phyloP scores from a whole-genome alignment of 2,797 vertebrate species.

The Silurus lanzhouensis region DNA sequence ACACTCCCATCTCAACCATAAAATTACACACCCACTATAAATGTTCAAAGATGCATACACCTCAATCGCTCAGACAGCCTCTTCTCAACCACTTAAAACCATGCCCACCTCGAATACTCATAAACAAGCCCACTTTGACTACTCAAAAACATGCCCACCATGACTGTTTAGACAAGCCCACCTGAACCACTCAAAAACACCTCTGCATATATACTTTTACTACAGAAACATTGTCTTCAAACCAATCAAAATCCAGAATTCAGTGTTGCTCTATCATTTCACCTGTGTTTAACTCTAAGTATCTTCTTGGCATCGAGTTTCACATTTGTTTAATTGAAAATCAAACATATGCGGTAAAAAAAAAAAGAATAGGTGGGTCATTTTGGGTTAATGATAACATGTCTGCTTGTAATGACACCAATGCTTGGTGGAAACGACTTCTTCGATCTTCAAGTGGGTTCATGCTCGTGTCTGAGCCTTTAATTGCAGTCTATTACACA shows the following conservation, averaged over 20 bases:
- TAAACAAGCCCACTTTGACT: background rate
- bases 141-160: background rate
- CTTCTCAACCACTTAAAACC: background rate
- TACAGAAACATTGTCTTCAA: too few relatives aligned
- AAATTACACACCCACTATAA: background rate
- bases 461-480: background rate
- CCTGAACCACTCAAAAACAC: too few relatives aligned
- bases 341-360: background rate
- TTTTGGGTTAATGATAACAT: conserved; percentile 13
- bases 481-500: conserved; percentile 16
- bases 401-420: background rate
- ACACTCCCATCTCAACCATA: background rate
- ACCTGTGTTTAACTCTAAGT: background rate
- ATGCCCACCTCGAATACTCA: background rate
- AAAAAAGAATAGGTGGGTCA: background rate
- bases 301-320: background rate
- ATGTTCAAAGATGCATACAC: background rate
- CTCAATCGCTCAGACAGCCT: background rate
- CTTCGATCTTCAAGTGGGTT: background rate
- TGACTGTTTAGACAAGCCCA: background rate
- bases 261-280: background rate
- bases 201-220: background rate
- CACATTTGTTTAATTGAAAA: background rate
- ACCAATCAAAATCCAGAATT: background rate
- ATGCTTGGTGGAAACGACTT: background rate